Conservation (phyloP, 2,888 invertebrate genomes). For the Athalia circularis region DNA sequence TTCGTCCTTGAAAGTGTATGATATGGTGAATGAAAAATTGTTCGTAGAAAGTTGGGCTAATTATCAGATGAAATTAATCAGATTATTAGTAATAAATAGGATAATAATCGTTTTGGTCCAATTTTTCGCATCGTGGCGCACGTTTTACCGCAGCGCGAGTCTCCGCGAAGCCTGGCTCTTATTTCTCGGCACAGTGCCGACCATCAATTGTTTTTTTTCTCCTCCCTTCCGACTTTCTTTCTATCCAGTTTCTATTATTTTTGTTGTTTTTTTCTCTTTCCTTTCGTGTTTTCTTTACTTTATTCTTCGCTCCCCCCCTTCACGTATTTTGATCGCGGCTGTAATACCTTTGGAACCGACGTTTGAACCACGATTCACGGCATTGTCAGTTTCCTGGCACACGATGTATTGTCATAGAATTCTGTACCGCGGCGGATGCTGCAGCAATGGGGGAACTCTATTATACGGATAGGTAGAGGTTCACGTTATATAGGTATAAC, state of each 20-base stretch:
- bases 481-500: neutral
- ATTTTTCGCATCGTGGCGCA: constrained; percentile 29
- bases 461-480: constrained; percentile 32
- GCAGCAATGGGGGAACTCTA: constrained; percentile 34
- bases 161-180: constrained; percentile 1
- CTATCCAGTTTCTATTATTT: neutral
- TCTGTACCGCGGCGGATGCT: constrained; percentile 27
- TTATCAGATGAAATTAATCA: no score
- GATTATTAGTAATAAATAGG: no score
- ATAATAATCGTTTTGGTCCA: constrained; percentile 11
- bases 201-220: constrained; percentile 5
- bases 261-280: neutral
- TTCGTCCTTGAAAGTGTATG: no score
- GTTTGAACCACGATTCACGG: constrained; percentile 34
- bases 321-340: constrained; percentile 14
- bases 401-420: constrained; percentile 36
- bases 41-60: no score
- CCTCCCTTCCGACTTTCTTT: neutral
- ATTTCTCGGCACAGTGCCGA: constrained; percentile 38
- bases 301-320: neutral
- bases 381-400: constrained; percentile 42
- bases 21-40: no score
- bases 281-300: neutral
- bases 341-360: constrained; percentile 27
- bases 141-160: constrained; percentile 27